Percentiles rank a stretch among this genome's conserved stretches.
Evolutionary conservation across 2,797 vertebrate genomes (phyloP).

Genomic region (Alouatta caraya): DNA sequence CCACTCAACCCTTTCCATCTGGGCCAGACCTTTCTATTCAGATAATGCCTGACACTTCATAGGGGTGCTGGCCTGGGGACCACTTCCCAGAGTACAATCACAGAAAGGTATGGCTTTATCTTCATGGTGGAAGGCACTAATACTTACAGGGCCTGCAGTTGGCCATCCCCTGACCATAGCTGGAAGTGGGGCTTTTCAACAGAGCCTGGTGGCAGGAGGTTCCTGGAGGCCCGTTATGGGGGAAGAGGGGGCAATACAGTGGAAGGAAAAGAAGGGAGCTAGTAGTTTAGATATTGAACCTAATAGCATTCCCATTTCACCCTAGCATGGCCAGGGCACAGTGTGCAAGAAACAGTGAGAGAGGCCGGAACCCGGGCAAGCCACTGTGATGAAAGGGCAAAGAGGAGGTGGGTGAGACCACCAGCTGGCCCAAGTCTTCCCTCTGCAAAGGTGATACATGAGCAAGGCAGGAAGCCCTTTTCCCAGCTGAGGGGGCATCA

Average conservation of each 20-base stretch:
- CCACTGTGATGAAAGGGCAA: neutral
- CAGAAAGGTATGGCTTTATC: neutral
- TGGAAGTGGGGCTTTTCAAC: neutral
- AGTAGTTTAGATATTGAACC: neutral
- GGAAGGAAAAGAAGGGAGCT: neutral
- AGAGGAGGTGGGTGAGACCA: neutral
- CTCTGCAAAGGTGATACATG: neutral
- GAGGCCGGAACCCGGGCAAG: neutral
- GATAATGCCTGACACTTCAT: neutral
- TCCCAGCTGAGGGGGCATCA: neutral
- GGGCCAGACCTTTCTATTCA: neutral
- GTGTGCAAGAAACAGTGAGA: neutral
- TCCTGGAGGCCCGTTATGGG: neutral
- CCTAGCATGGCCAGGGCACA: neutral
- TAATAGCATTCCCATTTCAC: neutral
- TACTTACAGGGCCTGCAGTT: neutral
- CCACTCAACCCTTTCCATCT: neutral
- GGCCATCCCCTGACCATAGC: neutral
- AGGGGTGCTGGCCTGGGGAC: neutral
- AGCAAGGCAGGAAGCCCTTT: neutral
- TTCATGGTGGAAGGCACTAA: neutral
- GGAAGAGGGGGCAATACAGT: neutral
- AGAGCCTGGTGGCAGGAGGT: neutral
- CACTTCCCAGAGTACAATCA: neutral
- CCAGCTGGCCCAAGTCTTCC: neutral